A percentile compares a stretch with the other conserved stretches of the same genome.
Conservation (phyloP, 2,888 invertebrate genomes). For the Eulithis prunata region DNA sequence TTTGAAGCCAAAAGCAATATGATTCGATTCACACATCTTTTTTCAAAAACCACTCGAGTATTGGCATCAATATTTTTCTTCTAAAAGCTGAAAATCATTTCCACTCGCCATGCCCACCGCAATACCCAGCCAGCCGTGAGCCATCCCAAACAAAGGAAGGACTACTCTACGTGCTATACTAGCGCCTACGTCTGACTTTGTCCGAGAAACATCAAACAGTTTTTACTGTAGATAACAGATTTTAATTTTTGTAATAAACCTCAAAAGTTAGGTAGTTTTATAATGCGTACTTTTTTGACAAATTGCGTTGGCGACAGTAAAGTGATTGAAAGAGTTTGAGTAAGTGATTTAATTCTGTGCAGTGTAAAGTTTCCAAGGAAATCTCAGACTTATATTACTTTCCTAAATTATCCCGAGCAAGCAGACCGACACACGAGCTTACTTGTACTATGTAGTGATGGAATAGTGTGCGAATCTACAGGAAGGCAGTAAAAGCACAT, state of each 20-base stretch:
- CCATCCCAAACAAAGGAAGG: slow-evolving; percentile 24
- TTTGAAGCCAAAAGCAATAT: neutral
- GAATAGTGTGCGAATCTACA: neutral
- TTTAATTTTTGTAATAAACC: too few relatives aligned
- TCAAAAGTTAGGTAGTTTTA: too few relatives aligned
- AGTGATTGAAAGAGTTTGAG: too few relatives aligned
- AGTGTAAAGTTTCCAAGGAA: too few relatives aligned
- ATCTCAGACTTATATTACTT: neutral
- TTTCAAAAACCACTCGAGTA: neutral
- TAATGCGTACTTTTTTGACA: too few relatives aligned
- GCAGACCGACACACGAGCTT: neutral
- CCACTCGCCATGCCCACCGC: slow-evolving; percentile 12
- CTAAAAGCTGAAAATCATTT: slow-evolving; percentile 18
- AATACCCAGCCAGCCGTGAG: slow-evolving; percentile 15
- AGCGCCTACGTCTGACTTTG: neutral
- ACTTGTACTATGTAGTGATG: neutral
- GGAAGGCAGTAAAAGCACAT: slow-evolving; percentile 15
- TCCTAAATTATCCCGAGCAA: neutral
- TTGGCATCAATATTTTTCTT: slow-evolving; percentile 9
- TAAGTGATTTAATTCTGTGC: too few relatives aligned
- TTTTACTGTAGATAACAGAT: neutral
- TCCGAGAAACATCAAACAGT: neutral
- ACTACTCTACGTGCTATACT: neutral
- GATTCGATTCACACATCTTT: neutral
- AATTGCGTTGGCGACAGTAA: too few relatives aligned